Conservation (phyloP, 2,113 vertebrate species). For the Apodemus speciosus region DNA sequence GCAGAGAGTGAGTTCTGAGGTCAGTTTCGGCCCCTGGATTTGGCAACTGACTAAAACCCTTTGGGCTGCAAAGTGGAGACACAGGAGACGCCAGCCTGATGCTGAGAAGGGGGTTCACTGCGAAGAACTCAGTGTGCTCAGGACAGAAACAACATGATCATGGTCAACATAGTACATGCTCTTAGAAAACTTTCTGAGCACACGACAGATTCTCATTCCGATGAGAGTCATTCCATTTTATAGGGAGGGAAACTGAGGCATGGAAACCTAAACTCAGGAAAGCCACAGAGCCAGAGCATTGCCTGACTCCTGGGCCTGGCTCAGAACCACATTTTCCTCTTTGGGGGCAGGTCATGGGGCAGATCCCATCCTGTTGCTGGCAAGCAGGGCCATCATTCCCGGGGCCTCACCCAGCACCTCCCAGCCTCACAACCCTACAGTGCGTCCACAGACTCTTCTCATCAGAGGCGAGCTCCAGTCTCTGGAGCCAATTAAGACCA, state of each 20-base stretch:
- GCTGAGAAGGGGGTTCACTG: neutral
- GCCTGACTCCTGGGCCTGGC: neutral
- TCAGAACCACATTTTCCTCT: neutral
- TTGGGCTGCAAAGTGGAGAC: neutral
- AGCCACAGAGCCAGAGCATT: neutral
- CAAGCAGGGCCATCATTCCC: neutral
- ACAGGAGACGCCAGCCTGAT: neutral
- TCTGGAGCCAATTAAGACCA: neutral
- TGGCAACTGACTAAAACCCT: neutral
- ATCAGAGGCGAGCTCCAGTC: neutral
- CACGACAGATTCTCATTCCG: no score
- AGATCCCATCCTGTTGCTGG: neutral
- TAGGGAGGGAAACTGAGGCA: neutral
- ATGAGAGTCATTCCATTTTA: neutral
- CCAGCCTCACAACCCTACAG: neutral
- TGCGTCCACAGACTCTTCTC: no score
- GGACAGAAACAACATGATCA: neutral
- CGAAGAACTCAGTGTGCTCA: neutral
- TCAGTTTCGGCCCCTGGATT: neutral
- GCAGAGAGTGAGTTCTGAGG: neutral
- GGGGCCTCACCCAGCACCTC: neutral
- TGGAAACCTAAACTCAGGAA: neutral
- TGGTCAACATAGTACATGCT: neutral
- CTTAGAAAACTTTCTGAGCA: neutral
- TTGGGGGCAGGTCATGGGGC: no score